Evolutionary conservation across 1,140 invertebrate genomes (phyloP).

Genomic region (Drosophila elegans): DNA sequence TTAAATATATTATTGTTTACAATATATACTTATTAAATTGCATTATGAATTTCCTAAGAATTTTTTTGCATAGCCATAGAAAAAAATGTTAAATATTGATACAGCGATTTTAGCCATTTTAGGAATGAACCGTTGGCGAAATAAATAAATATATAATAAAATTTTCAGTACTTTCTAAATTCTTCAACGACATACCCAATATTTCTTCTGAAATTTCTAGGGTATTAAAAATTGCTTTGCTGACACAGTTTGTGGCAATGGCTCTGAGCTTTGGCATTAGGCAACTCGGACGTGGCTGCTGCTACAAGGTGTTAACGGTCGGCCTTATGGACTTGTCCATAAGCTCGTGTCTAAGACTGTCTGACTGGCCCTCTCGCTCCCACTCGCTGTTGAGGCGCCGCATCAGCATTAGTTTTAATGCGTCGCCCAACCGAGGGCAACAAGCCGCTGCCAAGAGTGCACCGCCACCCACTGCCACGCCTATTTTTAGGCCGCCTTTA

Average conservation of each 20-base stretch:
- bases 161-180: too few relatives aligned
- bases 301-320: slow-evolving; percentile 80
- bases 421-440: slow-evolving; percentile 57
- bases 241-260: slow-evolving; percentile 81
- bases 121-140: too few relatives aligned
- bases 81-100: too few relatives aligned
- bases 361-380: slow-evolving; percentile 27
- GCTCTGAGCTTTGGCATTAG: slow-evolving; percentile 82
- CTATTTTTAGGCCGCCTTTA: slow-evolving; percentile 45
- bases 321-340: slow-evolving; percentile 81
- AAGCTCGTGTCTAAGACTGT: slow-evolving; percentile 75
- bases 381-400: slow-evolving; percentile 42
- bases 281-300: slow-evolving; percentile 75
- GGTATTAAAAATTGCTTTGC: slow-evolving; percentile 75
- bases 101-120: too few relatives aligned
- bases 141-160: too few relatives aligned
- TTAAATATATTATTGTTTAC: too few relatives aligned
- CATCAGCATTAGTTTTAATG: slow-evolving; percentile 82
- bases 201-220: not conserved
- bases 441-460: slow-evolving; percentile 62
- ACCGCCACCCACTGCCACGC: slow-evolving; percentile 39
- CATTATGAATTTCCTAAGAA: too few relatives aligned
- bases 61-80: too few relatives aligned
- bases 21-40: too few relatives aligned
- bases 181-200: too few relatives aligned